Evolutionary conservation across 2,797 vertebrate genomes (phyloP), one percentile per base, ranked within the genome.

Genomic region (Coilia nasus): DNA sequence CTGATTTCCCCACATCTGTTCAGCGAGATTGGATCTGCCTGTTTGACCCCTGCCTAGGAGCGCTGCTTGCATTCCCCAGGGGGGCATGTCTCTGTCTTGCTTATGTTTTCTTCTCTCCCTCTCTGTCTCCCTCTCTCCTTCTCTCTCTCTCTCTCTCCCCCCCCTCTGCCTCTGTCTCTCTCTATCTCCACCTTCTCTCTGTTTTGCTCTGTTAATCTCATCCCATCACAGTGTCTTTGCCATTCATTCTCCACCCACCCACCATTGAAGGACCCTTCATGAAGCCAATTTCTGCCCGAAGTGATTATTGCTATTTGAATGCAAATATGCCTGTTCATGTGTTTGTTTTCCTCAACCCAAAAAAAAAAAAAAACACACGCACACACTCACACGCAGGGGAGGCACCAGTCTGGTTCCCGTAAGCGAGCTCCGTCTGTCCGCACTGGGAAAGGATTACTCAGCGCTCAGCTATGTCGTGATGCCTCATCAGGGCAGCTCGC

Each of bases 1-100:
- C 5, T 35, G n/a, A 84, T 11, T 87, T 44, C 35, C 41, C 84
- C 75, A 87, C 86, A 92, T 90, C 81, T 90, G 87, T 87, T 88
- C 83, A 71, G 86, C 71, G 15, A 88, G 83, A 83, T 91, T 82
- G 83, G 84, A 87, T 87, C 85, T 88, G 62, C n/a, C 84, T 31
- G 83, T 60, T 47, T 85, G 85, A 88, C 64, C 83, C 71, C 44
- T 86, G 56, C 60, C 28, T 54, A 21, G 17, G 35, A 21, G 71
- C 28, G 31, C 35, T 31, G 71, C 35, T 78, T 44, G 71, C 71
- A 62, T 44, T 87, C 82, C 82, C 84, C 81, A 25, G 71, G 31
- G 71, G 67, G 23, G 23, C 10, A 67, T 67, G 41, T 75, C 54
- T 28, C 11, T 14, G 31, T 25, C 44, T 84, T 71, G 28, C 31